Evolutionary conservation across 2,797 vertebrate species (phyloP).

Genomic region (Hybognathus amarus): DNA sequence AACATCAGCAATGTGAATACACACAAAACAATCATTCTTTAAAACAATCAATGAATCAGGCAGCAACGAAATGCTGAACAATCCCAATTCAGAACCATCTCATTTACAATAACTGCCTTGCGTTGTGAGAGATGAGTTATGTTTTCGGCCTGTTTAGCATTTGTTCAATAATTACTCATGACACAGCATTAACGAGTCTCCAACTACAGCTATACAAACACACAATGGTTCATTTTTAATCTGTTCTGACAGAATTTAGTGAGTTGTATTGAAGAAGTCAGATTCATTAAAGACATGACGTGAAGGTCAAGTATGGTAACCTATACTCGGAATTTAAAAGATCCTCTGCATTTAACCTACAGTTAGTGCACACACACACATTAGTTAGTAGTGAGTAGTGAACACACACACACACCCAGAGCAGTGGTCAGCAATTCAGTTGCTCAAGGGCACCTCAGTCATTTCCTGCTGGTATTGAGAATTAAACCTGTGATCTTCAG

Average conservation of each 20-base stretch:
- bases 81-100: not conserved
- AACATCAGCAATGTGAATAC: constrained; percentile 2
- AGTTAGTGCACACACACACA: not conserved
- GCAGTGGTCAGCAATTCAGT: no score
- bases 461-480: no score
- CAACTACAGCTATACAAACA: no score
- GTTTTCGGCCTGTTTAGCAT: not conserved
- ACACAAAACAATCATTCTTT: constrained; percentile 29
- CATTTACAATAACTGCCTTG: constrained; percentile 8
- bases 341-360: not conserved
- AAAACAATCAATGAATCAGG: constrained; percentile 46
- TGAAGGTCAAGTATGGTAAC: no score
- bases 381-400: no score
- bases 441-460: no score
- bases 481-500: no score
- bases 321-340: no score
- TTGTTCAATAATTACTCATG: not conserved
- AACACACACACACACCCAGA: no score
- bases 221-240: not conserved
- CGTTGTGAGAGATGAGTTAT: not conserved
- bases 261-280: not conserved
- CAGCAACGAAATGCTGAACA: constrained; percentile 21
- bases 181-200: not conserved
- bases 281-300: not conserved
- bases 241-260: not conserved